Base-by-base conservation (phyloP, 2,797 vertebrate genomes). In the Anabas testudineus region DNA sequence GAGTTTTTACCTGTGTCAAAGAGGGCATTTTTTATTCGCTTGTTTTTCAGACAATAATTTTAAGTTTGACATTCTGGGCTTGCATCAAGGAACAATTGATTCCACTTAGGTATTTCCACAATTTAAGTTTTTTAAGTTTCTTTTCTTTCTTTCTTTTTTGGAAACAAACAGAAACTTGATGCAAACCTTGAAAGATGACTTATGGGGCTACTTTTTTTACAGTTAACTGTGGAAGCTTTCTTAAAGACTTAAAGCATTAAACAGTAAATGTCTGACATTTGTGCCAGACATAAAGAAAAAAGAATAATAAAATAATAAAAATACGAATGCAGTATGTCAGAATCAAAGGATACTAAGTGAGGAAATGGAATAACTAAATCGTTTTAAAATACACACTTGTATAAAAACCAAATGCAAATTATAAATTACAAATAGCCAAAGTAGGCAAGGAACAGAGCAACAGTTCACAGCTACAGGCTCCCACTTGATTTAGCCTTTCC, bases 221-320 rank as follows among this genome's bases (percentile, higher is more conserved):
- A 16, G 22, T 65, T 48, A 46, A 39, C 37, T 52, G n/a, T 12
- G 36, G 58, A 64, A 63, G 43, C 19, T 54, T 53, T 49, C 59
- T 68, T 16, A 24, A n/a, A 71, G 51, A 30, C 37, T 55, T 30
- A 22, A 24, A 62, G 52, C 56, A 34, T 61, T 2, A 36, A 5
- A 7, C n/a, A 22, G 42, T 16, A 43, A 60, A n/a, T n/a, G n/a
- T n/a, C n/a, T n/a, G n/a, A n/a, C n/a, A n/a, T n/a, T n/a, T n/a
- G n/a, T n/a, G n/a, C n/a, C n/a, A n/a, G n/a, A n/a, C n/a, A n/a
- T n/a, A n/a, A n/a, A n/a, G n/a, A n/a, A n/a, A n/a, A 53, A 36
- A 36, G 51, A 34, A 19, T 13, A 14, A 7, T n/a, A 18, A 16
- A 51, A 18, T 10, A 37, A 37, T 26, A n/a, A n/a, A n/a, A n/a